Evolutionary conservation across 2,888 invertebrate species (phyloP), one percentile per base, ranked within the genome.

Genomic region (Cantharis flavilabris): DNA sequence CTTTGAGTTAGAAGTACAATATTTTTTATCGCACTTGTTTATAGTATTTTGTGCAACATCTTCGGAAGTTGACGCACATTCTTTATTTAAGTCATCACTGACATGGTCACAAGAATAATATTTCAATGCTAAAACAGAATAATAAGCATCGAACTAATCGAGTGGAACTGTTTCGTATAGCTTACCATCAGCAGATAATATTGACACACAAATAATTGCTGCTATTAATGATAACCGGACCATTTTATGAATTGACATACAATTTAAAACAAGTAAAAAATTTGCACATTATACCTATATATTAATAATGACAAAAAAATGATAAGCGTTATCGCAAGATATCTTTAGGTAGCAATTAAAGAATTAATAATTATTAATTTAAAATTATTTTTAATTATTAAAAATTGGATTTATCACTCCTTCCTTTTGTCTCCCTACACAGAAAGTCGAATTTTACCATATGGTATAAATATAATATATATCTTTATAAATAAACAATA

Each of bases 101-200:
- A 9, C 89, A 82, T 90, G 91, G 74, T 91, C 89, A 86, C 94
- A 94, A 9, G 90, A 89, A 85, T 93, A 94, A 85, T 93, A 93
- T 84, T 84, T 84, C 76, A 88, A 81, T 71, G 83, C 87, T 86
- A 75, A 70, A 67, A 67, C n/a, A 10, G 26, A 23, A 23, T 18
- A 13, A 65, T n/a, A 26, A n/a, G 26, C 10, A 23, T 9, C 7
- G 9, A 49, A 49, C n/a, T n/a, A 4, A 23, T 1, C 5, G 1
- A 26, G 7, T 67, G 4, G 2, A 5, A n/a, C 9, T 49, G 7
- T 7, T 5, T n/a, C 4, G n/a, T 49, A 11, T 30, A 49, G 23
- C n/a, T 49, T 18, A 49, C 65, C 65, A n/a, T 67, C 23, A 16
- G 18, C 23, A 23, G 20, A 7, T 10, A 67, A 7, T 10, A 67